Conservation (phyloP, 2,113 vertebrate species). For the Myrmecobius fasciatus region DNA sequence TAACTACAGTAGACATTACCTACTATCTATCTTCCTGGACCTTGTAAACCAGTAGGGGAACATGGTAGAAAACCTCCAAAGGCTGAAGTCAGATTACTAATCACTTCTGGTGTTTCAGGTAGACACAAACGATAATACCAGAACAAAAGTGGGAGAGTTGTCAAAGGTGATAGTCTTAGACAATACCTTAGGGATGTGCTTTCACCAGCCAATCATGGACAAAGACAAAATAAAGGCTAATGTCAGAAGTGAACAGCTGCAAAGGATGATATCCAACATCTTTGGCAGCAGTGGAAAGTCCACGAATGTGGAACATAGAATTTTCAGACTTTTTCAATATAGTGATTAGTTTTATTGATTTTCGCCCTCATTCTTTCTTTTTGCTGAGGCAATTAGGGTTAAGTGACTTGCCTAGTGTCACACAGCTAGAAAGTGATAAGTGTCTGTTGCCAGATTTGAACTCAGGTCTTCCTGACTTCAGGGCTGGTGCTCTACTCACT, state of each 20-base stretch:
- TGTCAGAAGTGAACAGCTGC: background rate
- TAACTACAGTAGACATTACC: background rate
- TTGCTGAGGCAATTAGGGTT: no score
- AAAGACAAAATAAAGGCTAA: background rate
- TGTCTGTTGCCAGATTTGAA: no score
- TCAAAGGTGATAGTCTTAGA: background rate
- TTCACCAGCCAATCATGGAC: background rate
- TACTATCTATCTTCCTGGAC: background rate
- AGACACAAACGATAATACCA: background rate
- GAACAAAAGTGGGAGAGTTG: background rate
- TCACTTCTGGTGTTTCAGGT: background rate
- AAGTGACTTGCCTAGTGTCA: no score
- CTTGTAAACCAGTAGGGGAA: background rate
- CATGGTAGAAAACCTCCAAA: background rate
- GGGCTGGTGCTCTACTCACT: no score
- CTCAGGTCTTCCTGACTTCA: no score
- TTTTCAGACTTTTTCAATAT: background rate
- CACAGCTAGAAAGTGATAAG: no score
- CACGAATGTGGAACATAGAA: background rate
- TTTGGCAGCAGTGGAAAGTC: background rate
- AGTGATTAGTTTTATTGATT: background rate
- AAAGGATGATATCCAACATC: background rate
- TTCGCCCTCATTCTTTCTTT: background rate
- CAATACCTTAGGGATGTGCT: background rate
- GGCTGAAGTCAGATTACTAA: background rate